Evolutionary conservation across 2,888 invertebrate species (phyloP).

Genomic region (Chirona hameri): DNA sequence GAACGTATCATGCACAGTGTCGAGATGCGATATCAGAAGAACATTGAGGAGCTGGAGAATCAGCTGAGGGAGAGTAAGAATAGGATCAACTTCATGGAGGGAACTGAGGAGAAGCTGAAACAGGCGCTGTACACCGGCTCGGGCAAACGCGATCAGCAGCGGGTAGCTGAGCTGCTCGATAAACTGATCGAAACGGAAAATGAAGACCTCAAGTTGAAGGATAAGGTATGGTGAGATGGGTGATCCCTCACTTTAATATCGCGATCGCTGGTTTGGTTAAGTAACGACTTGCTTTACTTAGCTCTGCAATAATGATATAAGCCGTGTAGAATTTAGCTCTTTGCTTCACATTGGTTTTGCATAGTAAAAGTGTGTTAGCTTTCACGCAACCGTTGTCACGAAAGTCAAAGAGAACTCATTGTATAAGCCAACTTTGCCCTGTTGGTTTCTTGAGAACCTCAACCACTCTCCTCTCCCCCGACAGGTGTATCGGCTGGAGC

Average conservation of each 20-base stretch:
- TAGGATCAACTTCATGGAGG: conserved; percentile 25
- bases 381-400: too few relatives aligned
- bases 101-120: conserved; percentile 7
- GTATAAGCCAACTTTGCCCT: too few relatives aligned
- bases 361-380: too few relatives aligned
- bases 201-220: background rate
- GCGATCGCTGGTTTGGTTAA: too few relatives aligned
- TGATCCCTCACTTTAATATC: too few relatives aligned
- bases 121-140: background rate
- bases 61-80: conserved; percentile 26
- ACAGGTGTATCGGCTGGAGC: conserved; percentile 24
- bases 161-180: conserved; percentile 23
- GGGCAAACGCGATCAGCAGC: background rate
- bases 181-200: conserved; percentile 28
- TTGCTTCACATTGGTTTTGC: too few relatives aligned
- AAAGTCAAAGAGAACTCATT: too few relatives aligned
- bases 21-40: conserved; percentile 40
- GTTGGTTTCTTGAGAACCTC: too few relatives aligned
- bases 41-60: conserved; percentile 33
- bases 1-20: conserved; percentile 41
- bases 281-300: too few relatives aligned
- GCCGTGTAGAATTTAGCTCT: too few relatives aligned
- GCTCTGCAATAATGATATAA: too few relatives aligned
- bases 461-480: background rate
- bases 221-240: conserved; percentile 4